A percentile compares a stretch with the other conserved stretches of the same genome.
These are phyloP conservation scores for Solenodon paradoxus DNA, from an alignment of 2,113 vertebrate genomes.

Conservation along the genomic window DNA sequence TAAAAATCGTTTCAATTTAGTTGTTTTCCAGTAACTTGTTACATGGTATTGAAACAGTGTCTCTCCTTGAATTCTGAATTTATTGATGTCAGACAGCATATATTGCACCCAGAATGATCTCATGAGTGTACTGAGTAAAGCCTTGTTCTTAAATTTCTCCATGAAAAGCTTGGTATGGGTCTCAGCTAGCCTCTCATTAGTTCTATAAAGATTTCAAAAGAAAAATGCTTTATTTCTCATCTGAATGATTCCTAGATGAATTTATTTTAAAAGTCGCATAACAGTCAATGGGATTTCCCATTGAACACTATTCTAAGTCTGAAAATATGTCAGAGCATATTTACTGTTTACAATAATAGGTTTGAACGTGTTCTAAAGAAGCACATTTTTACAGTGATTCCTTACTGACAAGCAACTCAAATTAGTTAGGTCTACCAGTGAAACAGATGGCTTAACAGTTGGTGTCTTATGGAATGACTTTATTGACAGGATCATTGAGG, in stretches of 20 bases:
- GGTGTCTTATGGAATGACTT: background rate
- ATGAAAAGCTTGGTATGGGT: slow-evolving; percentile 84
- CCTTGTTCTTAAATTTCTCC: slow-evolving; percentile 84
- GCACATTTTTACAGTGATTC: background rate
- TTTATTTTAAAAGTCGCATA: background rate
- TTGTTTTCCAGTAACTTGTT: no score
- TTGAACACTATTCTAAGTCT: background rate
- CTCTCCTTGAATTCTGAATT: no score
- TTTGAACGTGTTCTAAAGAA: background rate
- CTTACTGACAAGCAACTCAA: background rate
- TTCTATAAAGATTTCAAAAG: slow-evolving; percentile 78
- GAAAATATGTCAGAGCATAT: background rate
- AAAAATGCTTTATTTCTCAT: background rate
- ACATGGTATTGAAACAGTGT: no score
- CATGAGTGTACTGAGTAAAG: slow-evolving; percentile 83
- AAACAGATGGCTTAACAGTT: background rate
- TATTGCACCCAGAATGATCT: no score
- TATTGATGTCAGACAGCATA: no score
- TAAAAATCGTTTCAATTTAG: no score
- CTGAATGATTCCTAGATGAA: no score
- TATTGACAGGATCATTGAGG: background rate
- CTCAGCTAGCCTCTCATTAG: slow-evolving; percentile 86
- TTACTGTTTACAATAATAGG: no score
- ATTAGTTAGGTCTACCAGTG: background rate
- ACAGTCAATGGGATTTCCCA: background rate